phyloP scores from a whole-genome alignment of 2,888 invertebrate species.

The Chironomus tentans region DNA sequence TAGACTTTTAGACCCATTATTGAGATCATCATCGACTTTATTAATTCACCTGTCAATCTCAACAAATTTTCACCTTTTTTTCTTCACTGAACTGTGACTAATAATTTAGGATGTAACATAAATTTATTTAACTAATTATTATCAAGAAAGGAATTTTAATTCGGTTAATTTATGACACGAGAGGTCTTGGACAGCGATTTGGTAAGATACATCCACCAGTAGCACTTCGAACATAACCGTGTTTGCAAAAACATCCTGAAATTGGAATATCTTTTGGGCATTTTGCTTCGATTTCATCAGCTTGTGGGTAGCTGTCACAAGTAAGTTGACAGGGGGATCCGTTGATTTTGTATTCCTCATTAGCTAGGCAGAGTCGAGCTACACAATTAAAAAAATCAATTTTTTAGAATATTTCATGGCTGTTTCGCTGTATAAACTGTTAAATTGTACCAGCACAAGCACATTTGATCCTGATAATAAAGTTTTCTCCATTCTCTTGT shows the following conservation, averaged over 20 bases:
- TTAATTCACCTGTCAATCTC: not conserved
- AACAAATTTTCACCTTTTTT: not conserved
- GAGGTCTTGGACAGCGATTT: slow-evolving; percentile 17
- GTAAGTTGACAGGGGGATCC: slow-evolving; percentile 19
- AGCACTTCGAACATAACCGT: slow-evolving; percentile 41
- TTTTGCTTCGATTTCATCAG: slow-evolving; percentile 29
- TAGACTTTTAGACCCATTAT: not conserved
- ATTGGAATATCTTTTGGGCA: slow-evolving; percentile 40
- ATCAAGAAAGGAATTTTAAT: not conserved
- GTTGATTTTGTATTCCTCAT: not conserved
- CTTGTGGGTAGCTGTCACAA: not conserved
- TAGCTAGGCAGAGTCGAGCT: not conserved
- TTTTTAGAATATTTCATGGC: too few relatives aligned
- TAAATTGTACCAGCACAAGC: too few relatives aligned
- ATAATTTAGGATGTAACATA: not conserved
- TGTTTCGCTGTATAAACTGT: too few relatives aligned
- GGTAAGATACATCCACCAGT: slow-evolving; percentile 41
- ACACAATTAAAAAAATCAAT: not conserved
- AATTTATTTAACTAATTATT: not conserved
- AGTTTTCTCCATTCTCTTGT: too few relatives aligned
- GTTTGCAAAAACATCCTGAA: slow-evolving; percentile 44
- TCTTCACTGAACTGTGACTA: not conserved
- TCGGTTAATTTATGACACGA: not conserved
- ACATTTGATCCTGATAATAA: too few relatives aligned
- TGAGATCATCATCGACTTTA: not conserved